phyloP scores from a whole-genome alignment of 2,888 invertebrate species.

The Laspeyria flexula region DNA sequence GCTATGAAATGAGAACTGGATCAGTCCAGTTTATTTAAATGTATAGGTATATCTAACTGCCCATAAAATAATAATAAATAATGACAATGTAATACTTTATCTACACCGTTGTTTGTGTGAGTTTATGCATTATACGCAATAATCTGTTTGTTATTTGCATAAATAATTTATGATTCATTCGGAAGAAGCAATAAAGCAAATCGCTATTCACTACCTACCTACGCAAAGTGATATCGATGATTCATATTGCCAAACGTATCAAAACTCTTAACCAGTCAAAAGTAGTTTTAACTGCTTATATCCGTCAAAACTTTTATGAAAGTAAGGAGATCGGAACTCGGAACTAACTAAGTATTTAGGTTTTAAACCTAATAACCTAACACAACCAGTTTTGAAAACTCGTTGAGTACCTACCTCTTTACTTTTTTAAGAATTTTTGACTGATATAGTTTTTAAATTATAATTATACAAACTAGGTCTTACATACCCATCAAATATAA shows the following conservation, averaged over 20 bases:
- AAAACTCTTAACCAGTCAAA: too few species aligned
- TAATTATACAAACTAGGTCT: neutral
- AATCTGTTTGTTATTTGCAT: constrained; percentile 10
- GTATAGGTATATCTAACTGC: neutral
- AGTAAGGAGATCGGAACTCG: too few species aligned
- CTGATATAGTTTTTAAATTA: too few species aligned
- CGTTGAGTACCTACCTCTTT: neutral
- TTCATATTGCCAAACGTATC: constrained; percentile 15
- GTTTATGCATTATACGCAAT: neutral
- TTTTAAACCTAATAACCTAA: too few species aligned
- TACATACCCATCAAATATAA: constrained; percentile 84
- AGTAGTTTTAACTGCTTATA: too few species aligned
- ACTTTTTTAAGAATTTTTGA: too few species aligned
- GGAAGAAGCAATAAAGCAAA: constrained; percentile 22
- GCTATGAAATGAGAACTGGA: too few species aligned
- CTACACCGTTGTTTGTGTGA: neutral
- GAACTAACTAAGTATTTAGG: too few species aligned
- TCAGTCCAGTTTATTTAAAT: neutral
- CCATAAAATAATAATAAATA: too few species aligned
- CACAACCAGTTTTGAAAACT: too few species aligned
- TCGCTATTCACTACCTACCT: constrained; percentile 25
- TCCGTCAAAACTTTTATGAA: too few species aligned
- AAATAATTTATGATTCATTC: constrained; percentile 29
- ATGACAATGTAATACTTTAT: too few species aligned
- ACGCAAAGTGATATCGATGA: constrained; percentile 23